Evolutionary conservation across 1,140 invertebrate genomes (phyloP), one percentile per base, ranked within the genome.

Genomic region (Ips nitidus): DNA sequence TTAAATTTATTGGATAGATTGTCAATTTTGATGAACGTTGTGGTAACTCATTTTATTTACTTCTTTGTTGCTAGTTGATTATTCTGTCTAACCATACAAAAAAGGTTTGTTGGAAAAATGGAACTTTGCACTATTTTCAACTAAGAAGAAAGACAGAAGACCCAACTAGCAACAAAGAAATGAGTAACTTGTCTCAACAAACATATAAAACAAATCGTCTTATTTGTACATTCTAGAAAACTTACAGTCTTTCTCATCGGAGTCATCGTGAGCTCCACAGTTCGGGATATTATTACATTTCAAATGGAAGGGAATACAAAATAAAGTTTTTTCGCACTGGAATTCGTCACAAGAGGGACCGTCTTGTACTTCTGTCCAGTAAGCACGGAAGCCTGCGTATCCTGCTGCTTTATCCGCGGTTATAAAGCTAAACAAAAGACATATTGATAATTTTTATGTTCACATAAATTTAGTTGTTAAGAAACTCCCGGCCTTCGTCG

Each of bases 221-320:
- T 22, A 22, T 22, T 22, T 22, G 22, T 22, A 22, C 22, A 22
- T 22, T 22, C 22, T 22, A 22, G 22, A 22, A 22, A 22, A 90
- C 89, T 91, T 85, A 93, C 92, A 94, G 81, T 91, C 86, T 78
- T 86, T 86, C 84, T 94, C 92, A 81, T 94, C 93, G 68, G 90
- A 91, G 75, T 85, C 80, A 78, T 94, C 93, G 65, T 86, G 85
- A 60, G 87, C 86, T 43, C 93, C 93, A 80, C 93, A 95, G 81
- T 95, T 94, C 75, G 87, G 85, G 63, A 91, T 82, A 61, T 86
- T 84, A 81, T 95, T 91, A 82, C 93, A 95, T 50, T 86, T 85
- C 56, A 94, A 83, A 66, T 88, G 86, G 70, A 88, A 84, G 8
- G 90, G 86, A 75, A 96, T 94, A 83, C 94, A 96, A 78, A 89